Percentiles rank a stretch among this genome's conserved stretches.
These are phyloP conservation scores for Spialia ferax DNA, from an alignment of 2,888 invertebrate genomes.

Conservation along the genomic window DNA sequence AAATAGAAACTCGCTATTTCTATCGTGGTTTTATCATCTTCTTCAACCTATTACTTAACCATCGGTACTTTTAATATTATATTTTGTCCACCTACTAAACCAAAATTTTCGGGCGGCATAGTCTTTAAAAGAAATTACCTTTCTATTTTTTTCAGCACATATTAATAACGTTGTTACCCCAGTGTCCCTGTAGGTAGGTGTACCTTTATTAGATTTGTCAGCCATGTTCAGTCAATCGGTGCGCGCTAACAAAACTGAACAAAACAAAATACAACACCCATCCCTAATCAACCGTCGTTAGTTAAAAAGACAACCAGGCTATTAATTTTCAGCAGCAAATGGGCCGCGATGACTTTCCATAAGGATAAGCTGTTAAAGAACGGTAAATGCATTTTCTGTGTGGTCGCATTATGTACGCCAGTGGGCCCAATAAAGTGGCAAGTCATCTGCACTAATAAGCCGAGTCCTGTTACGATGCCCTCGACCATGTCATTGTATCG, in stretches of 20 bases:
- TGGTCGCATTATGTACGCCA: conserved; percentile 55
- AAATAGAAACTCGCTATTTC: too few relatives aligned
- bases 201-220: not conserved
- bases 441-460: conserved; percentile 75
- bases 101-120: too few relatives aligned
- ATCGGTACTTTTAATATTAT: too few relatives aligned
- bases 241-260: not conserved
- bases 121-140: too few relatives aligned
- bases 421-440: conserved; percentile 63
- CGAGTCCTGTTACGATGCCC: conserved; percentile 63
- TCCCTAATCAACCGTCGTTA: conserved; percentile 5
- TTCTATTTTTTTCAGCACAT: too few relatives aligned
- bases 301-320: conserved; percentile 9
- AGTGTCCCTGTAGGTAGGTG: too few relatives aligned
- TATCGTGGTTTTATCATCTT: too few relatives aligned
- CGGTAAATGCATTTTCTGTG: conserved; percentile 59
- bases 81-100: too few relatives aligned
- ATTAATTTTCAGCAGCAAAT: conserved; percentile 13
- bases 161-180: too few relatives aligned
- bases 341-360: conserved; percentile 45
- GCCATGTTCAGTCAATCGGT: not conserved
- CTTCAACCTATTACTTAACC: too few relatives aligned
- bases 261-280: not conserved
- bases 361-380: conserved; percentile 42
- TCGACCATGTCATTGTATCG: conserved; percentile 51